Evolutionary conservation across 37 sponge, comb jelly and placozoan genomes (phyloP).

Genomic region (Petrosia ficiformis): DNA sequence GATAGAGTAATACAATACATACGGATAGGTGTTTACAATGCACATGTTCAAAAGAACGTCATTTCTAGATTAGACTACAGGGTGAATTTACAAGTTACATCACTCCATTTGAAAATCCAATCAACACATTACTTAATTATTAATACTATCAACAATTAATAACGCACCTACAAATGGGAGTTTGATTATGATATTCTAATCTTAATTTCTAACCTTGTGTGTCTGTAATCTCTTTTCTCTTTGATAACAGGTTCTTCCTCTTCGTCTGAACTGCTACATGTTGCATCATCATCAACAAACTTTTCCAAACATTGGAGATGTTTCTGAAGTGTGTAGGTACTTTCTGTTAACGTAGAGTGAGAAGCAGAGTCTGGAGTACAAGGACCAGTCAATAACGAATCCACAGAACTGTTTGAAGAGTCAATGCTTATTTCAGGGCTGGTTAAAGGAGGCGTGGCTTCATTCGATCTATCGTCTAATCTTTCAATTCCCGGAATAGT

Average conservation of each 20-base stretch:
- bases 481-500: background rate
- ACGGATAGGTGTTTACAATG: too few species aligned
- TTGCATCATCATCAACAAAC: slow-evolving; percentile 28
- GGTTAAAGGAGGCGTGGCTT: slow-evolving; percentile 5
- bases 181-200: too few species aligned
- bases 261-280: slow-evolving; percentile 37
- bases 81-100: too few species aligned
- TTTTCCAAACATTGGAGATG: slow-evolving; percentile 1
- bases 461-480: too few species aligned
- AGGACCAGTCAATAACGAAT: background rate
- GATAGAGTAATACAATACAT: too few species aligned
- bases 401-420: background rate
- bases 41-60: too few species aligned
- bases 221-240: background rate
- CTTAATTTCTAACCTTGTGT: background rate
- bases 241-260: slow-evolving; percentile 14
- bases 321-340: background rate
- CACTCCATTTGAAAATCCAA: too few species aligned
- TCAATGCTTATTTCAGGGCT: background rate
- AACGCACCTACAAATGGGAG: too few species aligned
- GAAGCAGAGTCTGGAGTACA: too few species aligned
- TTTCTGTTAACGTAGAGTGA: background rate
- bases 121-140: too few species aligned
- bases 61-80: too few species aligned
- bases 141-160: too few species aligned